Evolutionary conservation across 2,888 invertebrate species (phyloP), one percentile per base, ranked within the genome.

Genomic region (Podotricha telesiphe): DNA sequence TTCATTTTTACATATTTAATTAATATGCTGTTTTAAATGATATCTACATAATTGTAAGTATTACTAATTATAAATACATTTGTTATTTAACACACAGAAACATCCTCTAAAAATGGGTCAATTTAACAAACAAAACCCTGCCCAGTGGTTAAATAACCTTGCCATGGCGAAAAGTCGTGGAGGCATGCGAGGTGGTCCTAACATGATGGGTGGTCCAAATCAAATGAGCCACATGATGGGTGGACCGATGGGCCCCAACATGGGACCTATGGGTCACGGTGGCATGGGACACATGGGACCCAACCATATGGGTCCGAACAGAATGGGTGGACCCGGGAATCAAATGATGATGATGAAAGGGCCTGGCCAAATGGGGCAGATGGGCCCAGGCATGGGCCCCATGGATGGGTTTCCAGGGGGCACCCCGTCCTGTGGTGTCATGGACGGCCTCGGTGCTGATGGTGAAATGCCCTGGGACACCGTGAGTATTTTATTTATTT

Each of bases 101-200:
- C 96, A 98, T 88, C 98, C 98, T 4, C 94, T 97, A 78, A 98
- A 98, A 94, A 95, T 96, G 86, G 96, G 96, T 67, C 98, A 97
- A 83, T 96, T 97, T 86, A 96, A 95, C 85, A 95, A 97, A 79
- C 97, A 97, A 82, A 97, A 96, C 82, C 96, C 96, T 62, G 95
- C 96, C 28, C 96, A 96, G 81, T 96, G 96, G 96, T 89, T 96
- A 48, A 96, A 96, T 83, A 96, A 95, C 82, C 93, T 96, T 62
- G 95, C 96, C 56, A 95, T 96, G 94, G 95, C 96, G 79, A 96
- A 96, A 83, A 95, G 95, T 76, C 94, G 96, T 75, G 94, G 95
- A 37, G 94, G 94, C 62, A 94, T 94, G 84, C 91, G 95, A 7
- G 93, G 93, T 13, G 92, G 91, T 4, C 93, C 91, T 70, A 93